These are phyloP conservation scores for Oxycera nigricornis DNA, from an alignment of 2,888 invertebrate genomes.

Conservation along the genomic window DNA sequence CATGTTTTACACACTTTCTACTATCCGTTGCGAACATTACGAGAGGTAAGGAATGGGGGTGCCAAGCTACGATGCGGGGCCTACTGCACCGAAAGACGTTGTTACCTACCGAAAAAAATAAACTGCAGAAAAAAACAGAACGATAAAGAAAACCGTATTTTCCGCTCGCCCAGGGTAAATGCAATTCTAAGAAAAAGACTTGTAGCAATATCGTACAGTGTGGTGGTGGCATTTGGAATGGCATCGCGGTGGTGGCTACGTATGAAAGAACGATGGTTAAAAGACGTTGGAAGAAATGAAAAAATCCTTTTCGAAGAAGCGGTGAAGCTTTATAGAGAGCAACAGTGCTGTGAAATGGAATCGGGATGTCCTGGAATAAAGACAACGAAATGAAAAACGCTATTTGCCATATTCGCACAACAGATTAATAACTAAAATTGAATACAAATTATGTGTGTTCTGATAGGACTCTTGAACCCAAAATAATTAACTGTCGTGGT, in stretches of 20 bases:
- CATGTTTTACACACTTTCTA: slow-evolving; percentile 23
- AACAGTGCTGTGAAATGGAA: not conserved
- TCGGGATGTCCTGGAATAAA: too few relatives aligned
- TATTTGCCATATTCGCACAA: too few relatives aligned
- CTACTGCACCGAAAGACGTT: slow-evolving; percentile 29
- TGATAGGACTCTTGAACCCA: too few relatives aligned
- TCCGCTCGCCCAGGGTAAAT: slow-evolving; percentile 33
- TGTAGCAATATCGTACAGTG: slow-evolving; percentile 13
- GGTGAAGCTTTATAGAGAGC: not conserved
- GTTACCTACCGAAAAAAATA: not conserved
- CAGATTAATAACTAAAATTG: too few relatives aligned
- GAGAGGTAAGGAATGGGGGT: slow-evolving; percentile 11
- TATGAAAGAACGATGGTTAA: slow-evolving; percentile 33
- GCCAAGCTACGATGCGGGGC: slow-evolving; percentile 12
- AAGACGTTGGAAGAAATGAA: slow-evolving; percentile 36
- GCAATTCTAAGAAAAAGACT: slow-evolving; percentile 29
- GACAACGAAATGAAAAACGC: not conserved
- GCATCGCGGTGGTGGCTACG: not conserved
- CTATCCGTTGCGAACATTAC: not conserved
- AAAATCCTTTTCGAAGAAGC: slow-evolving; percentile 27
- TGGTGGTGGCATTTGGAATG: not conserved
- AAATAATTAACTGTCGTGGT: too few relatives aligned
- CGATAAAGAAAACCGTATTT: slow-evolving; percentile 35
- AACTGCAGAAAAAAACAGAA: slow-evolving; percentile 17
- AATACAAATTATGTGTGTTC: too few relatives aligned